Conservation (phyloP, 1,140 invertebrate species). For the Drosophila nigromelanica region DNA sequence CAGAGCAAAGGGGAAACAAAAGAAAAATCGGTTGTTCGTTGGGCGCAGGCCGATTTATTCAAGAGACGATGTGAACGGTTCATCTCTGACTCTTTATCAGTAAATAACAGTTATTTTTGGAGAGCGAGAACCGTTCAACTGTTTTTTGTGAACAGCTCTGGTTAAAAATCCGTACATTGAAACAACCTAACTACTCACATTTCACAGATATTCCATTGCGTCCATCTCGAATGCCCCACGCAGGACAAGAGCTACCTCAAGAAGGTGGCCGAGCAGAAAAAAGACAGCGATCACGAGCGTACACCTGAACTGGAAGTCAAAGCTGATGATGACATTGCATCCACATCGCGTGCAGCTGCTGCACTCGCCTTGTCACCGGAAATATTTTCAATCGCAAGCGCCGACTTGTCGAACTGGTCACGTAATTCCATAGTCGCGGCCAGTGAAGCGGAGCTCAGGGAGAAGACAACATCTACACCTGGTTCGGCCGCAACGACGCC, state of each 20-base stretch:
- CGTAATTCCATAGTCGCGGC: background rate
- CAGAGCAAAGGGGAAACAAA: too few species aligned
- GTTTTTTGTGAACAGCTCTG: too few species aligned
- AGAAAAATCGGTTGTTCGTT: too few species aligned
- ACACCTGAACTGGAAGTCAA: background rate
- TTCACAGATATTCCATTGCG: slow-evolving; percentile 96
- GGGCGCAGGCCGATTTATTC: too few species aligned
- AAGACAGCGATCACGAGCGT: slow-evolving; percentile 13
- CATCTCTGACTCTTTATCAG: too few species aligned
- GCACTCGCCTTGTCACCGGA: slow-evolving; percentile 9
- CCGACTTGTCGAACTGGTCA: slow-evolving; percentile 14
- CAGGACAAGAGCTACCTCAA: slow-evolving; percentile 84
- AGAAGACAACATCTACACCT: too few species aligned
- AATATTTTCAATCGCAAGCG: background rate
- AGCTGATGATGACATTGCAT: slow-evolving; percentile 39
- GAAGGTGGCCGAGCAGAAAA: slow-evolving; percentile 49
- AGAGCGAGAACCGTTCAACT: too few species aligned
- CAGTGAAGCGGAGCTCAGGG: background rate
- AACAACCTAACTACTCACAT: slow-evolving; percentile 4
- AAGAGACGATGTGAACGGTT: too few species aligned
- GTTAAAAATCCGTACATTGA: too few species aligned
- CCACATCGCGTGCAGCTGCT: slow-evolving; percentile 46
- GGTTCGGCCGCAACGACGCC: too few species aligned
- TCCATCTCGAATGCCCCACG: slow-evolving; percentile 98
- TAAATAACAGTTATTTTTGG: too few species aligned